Conservation (phyloP, 1,140 invertebrate species). For the Anoplolepis gracilipes region DNA sequence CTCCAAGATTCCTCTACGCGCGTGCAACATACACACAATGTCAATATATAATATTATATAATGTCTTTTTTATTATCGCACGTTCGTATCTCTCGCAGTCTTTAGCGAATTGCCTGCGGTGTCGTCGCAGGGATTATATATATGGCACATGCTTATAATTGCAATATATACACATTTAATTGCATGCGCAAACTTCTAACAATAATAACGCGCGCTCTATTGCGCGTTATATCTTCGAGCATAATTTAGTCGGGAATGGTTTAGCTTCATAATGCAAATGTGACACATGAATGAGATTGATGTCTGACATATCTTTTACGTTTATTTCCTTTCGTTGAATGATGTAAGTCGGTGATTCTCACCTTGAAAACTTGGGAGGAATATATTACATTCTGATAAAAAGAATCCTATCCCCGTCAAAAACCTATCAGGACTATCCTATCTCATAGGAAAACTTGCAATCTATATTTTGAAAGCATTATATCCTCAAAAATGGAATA, state of each 20-base stretch:
- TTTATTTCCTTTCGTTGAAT: not conserved
- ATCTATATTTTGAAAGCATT: not conserved
- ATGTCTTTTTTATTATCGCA: conserved; percentile 62
- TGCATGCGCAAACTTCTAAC: conserved; percentile 64
- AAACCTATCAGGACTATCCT: conserved; percentile 7
- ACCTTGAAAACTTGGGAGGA: not conserved
- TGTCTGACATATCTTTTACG: not conserved
- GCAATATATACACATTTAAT: conserved; percentile 45
- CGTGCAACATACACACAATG: not conserved
- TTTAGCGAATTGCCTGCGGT: conserved; percentile 35
- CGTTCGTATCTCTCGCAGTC: conserved; percentile 54
- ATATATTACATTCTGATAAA: conserved; percentile 24
- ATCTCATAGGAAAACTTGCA: conserved; percentile 11
- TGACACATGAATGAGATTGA: not conserved
- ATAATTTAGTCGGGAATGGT: conserved; percentile 26
- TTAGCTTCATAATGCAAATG: not conserved
- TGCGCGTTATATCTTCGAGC: conserved; percentile 19
- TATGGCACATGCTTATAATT: conserved; percentile 59
- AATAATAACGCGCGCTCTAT: conserved; percentile 41
- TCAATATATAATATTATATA: not conserved
- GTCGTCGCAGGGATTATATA: conserved; percentile 21
- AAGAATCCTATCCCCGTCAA: not conserved
- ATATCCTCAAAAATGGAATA: not conserved
- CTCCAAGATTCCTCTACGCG: not conserved
- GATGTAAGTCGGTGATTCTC: not conserved